Evolutionary conservation across 2,113 vertebrate genomes (phyloP), one percentile per base, ranked within the genome.

Genomic region (Coracopsis vasa): DNA sequence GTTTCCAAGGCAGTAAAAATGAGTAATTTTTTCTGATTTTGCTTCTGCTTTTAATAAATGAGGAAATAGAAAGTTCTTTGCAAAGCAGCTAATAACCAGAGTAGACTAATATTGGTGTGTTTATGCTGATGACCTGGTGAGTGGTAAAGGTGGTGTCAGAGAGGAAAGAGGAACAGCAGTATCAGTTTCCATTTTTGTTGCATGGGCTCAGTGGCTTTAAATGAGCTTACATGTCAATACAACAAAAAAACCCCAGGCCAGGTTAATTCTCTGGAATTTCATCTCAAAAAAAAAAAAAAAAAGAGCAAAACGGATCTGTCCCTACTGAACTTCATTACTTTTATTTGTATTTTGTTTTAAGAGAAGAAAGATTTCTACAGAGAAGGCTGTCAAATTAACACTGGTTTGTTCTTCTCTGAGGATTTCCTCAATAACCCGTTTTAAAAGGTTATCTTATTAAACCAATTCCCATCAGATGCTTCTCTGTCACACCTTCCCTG

Each of bases 401-500:
- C 80, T 54, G 23, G 19, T 84, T 39, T 54, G 33, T 79, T 7
- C 15, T 86, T 95, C 80, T 92, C 56, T 35, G 66, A 88, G 86
- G 92, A 73, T 75, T 85, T 88, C 31, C 28, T 44, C 41, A 89
- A 66, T 61, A 80, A 9, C 62, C 41, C 5, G n/a, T 78, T 92
- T 84, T 47, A 60, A 92, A 94, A 85, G 61, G 24, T 88, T 90
- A 53, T 86, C 74, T 91, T 92, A 78, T 81, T 94, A 94, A 96
- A 91, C 18, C 17, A 77, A 39, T 91, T 85, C 84, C 69, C 65
- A 77, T 44, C 39, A 73, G 45, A 61, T 29, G 17, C 10, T 85
- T 95, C 37, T 48, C 18, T 93, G 88, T 89, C 66, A 94, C 93
- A 62, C 18, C 33, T 48, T 37, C 11, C 48, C 35, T 77, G 78